Percentiles rank a stretch among this genome's conserved stretches.
phyloP scores from a whole-genome alignment of 2,797 vertebrate species.

The Scarus forsteni region DNA sequence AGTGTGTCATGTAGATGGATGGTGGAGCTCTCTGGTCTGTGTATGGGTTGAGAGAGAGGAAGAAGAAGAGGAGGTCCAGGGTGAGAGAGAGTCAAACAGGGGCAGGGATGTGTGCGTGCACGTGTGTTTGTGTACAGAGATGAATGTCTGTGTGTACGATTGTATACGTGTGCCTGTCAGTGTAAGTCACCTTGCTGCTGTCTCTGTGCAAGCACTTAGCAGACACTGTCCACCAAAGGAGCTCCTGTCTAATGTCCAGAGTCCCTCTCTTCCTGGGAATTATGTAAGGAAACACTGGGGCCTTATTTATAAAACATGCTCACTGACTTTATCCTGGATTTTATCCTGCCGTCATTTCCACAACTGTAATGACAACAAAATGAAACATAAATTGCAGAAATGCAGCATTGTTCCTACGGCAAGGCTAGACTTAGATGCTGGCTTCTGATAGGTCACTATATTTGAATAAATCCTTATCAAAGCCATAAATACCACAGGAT shows the following conservation, averaged over 20 bases:
- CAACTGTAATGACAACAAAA: slow-evolving; percentile 21
- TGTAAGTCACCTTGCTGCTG: slow-evolving; percentile 30
- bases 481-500: slow-evolving; percentile 9
- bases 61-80: neutral
- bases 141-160: slow-evolving; percentile 11
- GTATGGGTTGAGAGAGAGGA: slow-evolving; percentile 16
- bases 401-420: neutral
- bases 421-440: slow-evolving; percentile 17
- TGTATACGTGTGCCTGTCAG: slow-evolving; percentile 44
- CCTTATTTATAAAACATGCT: slow-evolving; percentile 44
- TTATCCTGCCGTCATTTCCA: slow-evolving; percentile 19
- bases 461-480: slow-evolving; percentile 17
- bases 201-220: slow-evolving; percentile 50
- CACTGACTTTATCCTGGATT: slow-evolving; percentile 43
- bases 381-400: slow-evolving; percentile 11
- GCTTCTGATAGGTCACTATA: slow-evolving; percentile 13
- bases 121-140: slow-evolving; percentile 29
- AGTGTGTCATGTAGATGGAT: slow-evolving; percentile 43
- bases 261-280: slow-evolving; percentile 58
- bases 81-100: neutral
- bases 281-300: slow-evolving; percentile 59
- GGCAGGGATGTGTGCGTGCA: slow-evolving; percentile 29
- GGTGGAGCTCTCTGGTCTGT: slow-evolving; percentile 39
- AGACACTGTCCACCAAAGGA: slow-evolving; percentile 63
- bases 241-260: slow-evolving; percentile 65